Evolutionary conservation across 2,113 vertebrate genomes (phyloP).

Genomic region (Eubucco bourcierii): DNA sequence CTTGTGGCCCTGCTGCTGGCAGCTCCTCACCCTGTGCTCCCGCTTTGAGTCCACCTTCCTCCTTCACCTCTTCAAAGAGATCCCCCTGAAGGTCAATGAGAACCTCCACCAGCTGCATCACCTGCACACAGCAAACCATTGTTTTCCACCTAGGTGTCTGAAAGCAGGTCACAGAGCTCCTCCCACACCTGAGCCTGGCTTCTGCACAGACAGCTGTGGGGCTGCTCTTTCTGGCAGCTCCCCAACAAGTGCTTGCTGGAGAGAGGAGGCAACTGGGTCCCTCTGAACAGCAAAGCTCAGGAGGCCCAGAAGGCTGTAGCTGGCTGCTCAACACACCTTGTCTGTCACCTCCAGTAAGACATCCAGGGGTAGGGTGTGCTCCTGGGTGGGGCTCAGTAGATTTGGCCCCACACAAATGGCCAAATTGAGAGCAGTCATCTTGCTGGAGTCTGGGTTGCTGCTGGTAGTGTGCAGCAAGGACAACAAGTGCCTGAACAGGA

Average conservation of each 20-base stretch:
- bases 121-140: too few relatives aligned
- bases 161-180: too few relatives aligned
- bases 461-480: slow-evolving; percentile 81
- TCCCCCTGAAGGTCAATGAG: too few relatives aligned
- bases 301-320: fast-evolving
- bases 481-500: slow-evolving; percentile 77
- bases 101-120: too few relatives aligned
- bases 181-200: too few relatives aligned
- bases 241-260: fast-evolving
- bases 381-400: slow-evolving; percentile 70
- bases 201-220: too few relatives aligned
- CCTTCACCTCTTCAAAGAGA: too few relatives aligned
- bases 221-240: not conserved
- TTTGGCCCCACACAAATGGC: slow-evolving; percentile 84
- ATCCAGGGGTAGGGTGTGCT: slow-evolving; percentile 55
- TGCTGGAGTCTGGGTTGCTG: slow-evolving; percentile 67
- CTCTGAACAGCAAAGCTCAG: not conserved
- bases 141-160: too few relatives aligned
- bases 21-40: too few relatives aligned
- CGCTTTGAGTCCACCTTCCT: too few relatives aligned
- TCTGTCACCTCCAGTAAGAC: slow-evolving; percentile 56
- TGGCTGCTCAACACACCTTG: slow-evolving; percentile 11
- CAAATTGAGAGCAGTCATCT: slow-evolving; percentile 84
- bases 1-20: too few relatives aligned
- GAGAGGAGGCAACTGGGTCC: not conserved